phyloP scores from a whole-genome alignment of 2,113 vertebrate genomes.

The Bujurquina vittata region DNA sequence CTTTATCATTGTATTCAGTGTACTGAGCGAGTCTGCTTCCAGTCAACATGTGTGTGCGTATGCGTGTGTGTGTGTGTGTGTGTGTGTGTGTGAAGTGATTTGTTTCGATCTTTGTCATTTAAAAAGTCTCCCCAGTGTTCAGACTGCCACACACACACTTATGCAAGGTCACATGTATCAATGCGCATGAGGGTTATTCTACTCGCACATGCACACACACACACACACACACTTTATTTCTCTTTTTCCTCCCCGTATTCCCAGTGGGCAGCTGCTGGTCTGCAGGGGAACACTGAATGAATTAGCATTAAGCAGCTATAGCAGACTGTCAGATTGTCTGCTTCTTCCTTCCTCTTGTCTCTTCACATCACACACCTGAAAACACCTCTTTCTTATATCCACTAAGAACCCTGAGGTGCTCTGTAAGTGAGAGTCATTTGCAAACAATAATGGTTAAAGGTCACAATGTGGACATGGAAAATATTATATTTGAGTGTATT shows the following conservation, averaged over 20 bases:
- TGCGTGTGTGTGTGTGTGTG: constrained; percentile 28
- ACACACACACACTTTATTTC: constrained; percentile 28
- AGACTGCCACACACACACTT: constrained; percentile 35
- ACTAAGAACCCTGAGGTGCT: not conserved
- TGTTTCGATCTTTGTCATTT: constrained; percentile 61
- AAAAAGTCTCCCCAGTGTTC: constrained; percentile 51
- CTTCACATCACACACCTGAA: not conserved
- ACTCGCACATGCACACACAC: not conserved
- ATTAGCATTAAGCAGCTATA: constrained; percentile 75
- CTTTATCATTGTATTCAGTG: constrained; percentile 20
- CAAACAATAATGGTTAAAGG: not conserved
- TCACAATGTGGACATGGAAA: not conserved
- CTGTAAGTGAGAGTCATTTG: not conserved
- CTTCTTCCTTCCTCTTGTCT: not conserved
- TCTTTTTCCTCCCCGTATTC: constrained; percentile 46
- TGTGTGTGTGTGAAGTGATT: constrained; percentile 50
- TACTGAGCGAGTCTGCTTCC: constrained; percentile 21
- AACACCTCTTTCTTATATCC: not conserved
- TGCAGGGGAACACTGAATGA: constrained; percentile 67
- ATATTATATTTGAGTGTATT: not conserved
- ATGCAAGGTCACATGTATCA: constrained; percentile 38
- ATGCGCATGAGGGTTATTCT: not conserved
- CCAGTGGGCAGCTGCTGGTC: constrained; percentile 57
- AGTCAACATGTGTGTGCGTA: constrained; percentile 26
- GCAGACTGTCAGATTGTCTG: constrained; percentile 23